Conservation (phyloP, 2,888 invertebrate species). For the Eristalis arbustorum region DNA sequence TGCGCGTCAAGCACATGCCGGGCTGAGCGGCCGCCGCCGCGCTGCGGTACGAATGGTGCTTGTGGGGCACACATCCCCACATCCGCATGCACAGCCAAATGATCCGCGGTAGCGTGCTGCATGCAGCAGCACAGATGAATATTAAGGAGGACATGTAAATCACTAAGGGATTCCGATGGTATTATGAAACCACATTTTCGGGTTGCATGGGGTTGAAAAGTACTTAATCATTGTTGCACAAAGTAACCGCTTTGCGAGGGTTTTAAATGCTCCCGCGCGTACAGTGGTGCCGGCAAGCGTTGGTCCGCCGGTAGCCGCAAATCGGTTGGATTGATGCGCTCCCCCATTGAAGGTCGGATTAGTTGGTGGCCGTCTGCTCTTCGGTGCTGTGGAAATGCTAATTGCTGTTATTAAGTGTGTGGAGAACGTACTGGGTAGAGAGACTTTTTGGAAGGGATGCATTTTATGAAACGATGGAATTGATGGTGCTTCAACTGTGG, state of each 20-base stretch:
- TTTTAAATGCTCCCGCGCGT: not conserved
- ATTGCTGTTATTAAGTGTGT: no score
- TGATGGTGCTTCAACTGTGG: no score
- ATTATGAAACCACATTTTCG: constrained; percentile 44
- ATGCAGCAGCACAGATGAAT: not conserved
- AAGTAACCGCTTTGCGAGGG: not conserved
- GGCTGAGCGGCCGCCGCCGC: no score
- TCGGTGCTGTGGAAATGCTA: no score
- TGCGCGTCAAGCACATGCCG: not conserved
- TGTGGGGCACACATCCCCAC: no score
- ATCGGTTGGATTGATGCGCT: not conserved
- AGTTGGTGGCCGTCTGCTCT: no score
- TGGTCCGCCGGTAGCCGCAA: not conserved
- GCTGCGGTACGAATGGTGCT: not conserved
- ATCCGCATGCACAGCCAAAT: not conserved
- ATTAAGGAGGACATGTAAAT: constrained; percentile 43
- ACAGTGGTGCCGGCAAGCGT: constrained; percentile 8
- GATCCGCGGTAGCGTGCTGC: not conserved
- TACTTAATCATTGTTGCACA: constrained; percentile 30
- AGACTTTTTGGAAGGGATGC: no score
- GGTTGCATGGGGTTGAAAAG: constrained; percentile 8
- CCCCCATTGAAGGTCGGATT: no score
- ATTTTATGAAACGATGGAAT: no score
- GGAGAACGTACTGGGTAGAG: no score
- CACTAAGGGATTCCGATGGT: constrained; percentile 13